Evolutionary conservation across 2,113 vertebrate genomes (phyloP), one percentile per base, ranked within the genome.

Genomic region (Varanus komodoensis): DNA sequence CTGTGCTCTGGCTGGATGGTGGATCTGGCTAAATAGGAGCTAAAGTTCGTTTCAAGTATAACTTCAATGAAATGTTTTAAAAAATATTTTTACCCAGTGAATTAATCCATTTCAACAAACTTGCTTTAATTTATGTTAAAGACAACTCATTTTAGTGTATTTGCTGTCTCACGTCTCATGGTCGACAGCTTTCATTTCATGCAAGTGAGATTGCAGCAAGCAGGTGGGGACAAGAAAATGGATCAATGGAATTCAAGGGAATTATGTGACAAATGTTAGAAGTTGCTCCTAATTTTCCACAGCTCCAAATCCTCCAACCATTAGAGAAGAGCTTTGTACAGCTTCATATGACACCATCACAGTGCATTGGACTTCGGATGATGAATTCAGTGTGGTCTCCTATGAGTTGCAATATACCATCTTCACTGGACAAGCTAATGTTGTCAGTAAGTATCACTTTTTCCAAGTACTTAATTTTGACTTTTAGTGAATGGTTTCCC

Each of bases 391-490:
- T 3, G 98, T 99, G 64, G 98, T 99, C 61, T 99, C 99, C 4
- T 99, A 99, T 0, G 99, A 99, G 94, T 97, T 99, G 38, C 99
- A 99, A 93, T 99, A 99, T 82, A 98, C 99, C 92, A 99, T 99
- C 95, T 99, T 98, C 97, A 99, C 99, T 5, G 99, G 98, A 93
- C 98, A 99, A 94, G 97, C 98, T 91, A 99, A 99, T 3, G 98
- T 99, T 90, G 97, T 99, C 95, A 99, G 99, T 99, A 97, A 99
- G 99, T 99, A 95, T 64, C 80, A 79, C 73, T 61, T 1, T 61
- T 25, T 82, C 91, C 87, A 19, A 25, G 84, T 89, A 0, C 84
- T 89, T 82, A 29, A 14, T 21, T 34, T 2, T 27, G 27, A 69
- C 83, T 89, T 27, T 84, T 14, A 75, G 15, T 19, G 87, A 90